These are phyloP conservation scores for Echeneis naucrates DNA, from an alignment of 2,797 vertebrate genomes.

Conservation along the genomic window DNA sequence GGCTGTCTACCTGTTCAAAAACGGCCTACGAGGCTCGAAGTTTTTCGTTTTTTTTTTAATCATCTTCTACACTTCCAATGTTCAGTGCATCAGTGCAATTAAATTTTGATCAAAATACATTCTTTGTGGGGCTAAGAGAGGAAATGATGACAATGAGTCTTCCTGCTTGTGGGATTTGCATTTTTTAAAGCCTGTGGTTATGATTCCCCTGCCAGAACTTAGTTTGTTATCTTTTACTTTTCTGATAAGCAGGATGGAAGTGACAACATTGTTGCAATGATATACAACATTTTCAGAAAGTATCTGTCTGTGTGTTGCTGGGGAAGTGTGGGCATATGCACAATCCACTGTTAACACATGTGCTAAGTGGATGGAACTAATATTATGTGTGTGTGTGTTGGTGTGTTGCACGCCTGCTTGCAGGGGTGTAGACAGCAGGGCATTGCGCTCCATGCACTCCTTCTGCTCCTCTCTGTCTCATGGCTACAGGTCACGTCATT, in stretches of 20 bases:
- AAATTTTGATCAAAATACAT: constrained; percentile 66
- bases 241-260: constrained; percentile 52
- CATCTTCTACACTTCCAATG: constrained; percentile 21
- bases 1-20: constrained; percentile 51
- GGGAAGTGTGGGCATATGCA: constrained; percentile 26
- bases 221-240: constrained; percentile 55
- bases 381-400: constrained; percentile 21
- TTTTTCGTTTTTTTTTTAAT: constrained; percentile 23
- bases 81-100: constrained; percentile 41
- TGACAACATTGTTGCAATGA: constrained; percentile 37
- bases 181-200: constrained; percentile 57
- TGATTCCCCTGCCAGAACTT: constrained; percentile 53
- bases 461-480: constrained; percentile 58
- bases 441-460: constrained; percentile 41
- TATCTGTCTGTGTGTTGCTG: constrained; percentile 29
- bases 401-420: constrained; percentile 39
- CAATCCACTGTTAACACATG: constrained; percentile 51
- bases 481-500: constrained; percentile 73
- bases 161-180: constrained; percentile 69
- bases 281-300: constrained; percentile 34
- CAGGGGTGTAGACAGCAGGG: constrained; percentile 50
- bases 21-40: constrained; percentile 10
- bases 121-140: constrained; percentile 57
- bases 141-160: constrained; percentile 67
- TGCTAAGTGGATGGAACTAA: constrained; percentile 40